phyloP scores from a whole-genome alignment of 2,113 vertebrate species.

The Saimiri boliviensis region DNA sequence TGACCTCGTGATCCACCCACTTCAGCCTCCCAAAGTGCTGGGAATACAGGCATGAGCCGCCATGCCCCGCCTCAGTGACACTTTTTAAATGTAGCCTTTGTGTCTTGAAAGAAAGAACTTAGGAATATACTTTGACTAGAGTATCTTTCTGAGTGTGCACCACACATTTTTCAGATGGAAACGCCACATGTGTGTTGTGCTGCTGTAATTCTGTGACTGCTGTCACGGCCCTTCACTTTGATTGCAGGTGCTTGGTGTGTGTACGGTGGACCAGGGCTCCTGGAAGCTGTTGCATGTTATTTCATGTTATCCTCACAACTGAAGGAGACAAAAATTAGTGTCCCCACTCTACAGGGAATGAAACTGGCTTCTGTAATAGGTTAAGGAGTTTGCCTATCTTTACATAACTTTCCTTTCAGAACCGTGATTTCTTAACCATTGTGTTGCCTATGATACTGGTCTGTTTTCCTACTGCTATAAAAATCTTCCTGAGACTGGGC shows the following conservation, averaged over 20 bases:
- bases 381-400: too few species aligned
- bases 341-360: neutral
- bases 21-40: too few species aligned
- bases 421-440: neutral
- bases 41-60: too few species aligned
- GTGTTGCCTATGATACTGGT: neutral
- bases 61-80: neutral
- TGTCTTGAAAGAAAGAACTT: neutral
- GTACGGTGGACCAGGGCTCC: too few species aligned
- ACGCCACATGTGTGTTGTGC: accelerated
- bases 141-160: accelerated
- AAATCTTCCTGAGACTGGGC: too few species aligned
- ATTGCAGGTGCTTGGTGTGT: neutral
- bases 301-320: neutral
- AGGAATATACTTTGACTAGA: accelerated
- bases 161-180: accelerated
- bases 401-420: neutral
- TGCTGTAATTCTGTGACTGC: neutral
- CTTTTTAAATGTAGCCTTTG: neutral
- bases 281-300: neutral
- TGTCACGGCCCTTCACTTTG: accelerated
- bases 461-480: too few species aligned
- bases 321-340: neutral
- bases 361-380: neutral
- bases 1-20: too few species aligned